Conservation (phyloP, 2,113 vertebrate genomes). For the Sylvicapra grimmia region DNA sequence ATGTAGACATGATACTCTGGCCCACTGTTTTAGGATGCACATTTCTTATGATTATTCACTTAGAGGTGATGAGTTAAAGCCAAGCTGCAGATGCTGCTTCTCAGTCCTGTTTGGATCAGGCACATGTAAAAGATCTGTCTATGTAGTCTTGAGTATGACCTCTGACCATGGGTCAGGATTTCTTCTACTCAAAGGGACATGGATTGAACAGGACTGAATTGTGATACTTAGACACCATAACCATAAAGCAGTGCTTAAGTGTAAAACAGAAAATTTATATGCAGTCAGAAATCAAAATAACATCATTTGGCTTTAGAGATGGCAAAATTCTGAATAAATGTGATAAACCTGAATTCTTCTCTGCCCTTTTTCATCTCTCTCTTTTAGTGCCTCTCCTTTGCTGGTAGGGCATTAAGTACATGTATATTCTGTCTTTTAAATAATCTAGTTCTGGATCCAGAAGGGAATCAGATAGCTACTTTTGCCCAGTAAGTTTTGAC, state of each 20-base stretch:
- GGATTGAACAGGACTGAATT: neutral
- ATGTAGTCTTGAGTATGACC: neutral
- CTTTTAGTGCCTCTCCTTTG: neutral
- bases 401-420: neutral
- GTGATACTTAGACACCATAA: neutral
- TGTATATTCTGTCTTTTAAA: neutral
- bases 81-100: neutral
- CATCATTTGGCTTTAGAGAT: neutral
- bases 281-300: neutral
- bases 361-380: neutral
- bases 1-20: neutral
- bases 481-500: neutral
- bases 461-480: neutral
- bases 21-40: neutral
- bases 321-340: neutral
- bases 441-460: neutral
- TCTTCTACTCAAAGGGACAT: neutral
- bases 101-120: neutral
- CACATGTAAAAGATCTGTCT: neutral
- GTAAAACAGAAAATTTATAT: neutral
- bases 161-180: neutral
- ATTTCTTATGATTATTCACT: neutral
- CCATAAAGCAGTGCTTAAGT: neutral
- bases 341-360: neutral
- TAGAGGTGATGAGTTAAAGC: neutral